These are phyloP conservation scores for Coregonus ussuriensis DNA, from an alignment of 2,797 vertebrate genomes.

Conservation along the genomic window DNA sequence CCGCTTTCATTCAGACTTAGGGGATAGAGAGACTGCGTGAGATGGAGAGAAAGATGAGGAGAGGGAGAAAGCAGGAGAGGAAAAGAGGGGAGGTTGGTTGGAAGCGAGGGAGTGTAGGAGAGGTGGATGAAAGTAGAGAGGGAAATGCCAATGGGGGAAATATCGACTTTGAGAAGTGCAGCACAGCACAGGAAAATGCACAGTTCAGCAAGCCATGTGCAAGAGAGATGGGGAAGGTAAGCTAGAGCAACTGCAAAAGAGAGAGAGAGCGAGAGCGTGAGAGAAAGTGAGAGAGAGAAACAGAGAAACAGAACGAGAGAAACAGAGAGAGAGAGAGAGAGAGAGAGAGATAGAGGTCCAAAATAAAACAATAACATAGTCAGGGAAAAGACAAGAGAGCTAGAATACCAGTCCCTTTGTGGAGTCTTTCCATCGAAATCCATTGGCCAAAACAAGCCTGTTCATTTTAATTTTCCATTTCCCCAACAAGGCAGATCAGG, in stretches of 20 bases:
- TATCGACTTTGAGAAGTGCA: constrained; percentile 53
- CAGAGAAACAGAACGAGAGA: constrained; percentile 14
- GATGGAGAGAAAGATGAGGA: constrained; percentile 14
- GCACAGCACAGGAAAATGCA: constrained; percentile 63
- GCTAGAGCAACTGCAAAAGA: constrained; percentile 21
- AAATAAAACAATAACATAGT: constrained; percentile 57
- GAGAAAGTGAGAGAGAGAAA: constrained; percentile 28
- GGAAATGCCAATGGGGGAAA: constrained; percentile 42
- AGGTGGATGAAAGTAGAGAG: constrained; percentile 41
- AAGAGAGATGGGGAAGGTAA: constrained; percentile 32
- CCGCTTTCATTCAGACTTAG: constrained; percentile 35
- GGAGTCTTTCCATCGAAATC: neutral
- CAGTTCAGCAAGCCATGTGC: constrained; percentile 65
- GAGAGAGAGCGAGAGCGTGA: constrained; percentile 41
- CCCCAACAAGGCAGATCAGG: neutral
- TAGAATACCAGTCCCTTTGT: neutral
- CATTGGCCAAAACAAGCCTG: neutral
- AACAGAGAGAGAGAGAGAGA: constrained; percentile 27
- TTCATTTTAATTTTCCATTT: neutral
- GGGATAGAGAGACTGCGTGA: constrained; percentile 21
- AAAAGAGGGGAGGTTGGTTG: neutral
- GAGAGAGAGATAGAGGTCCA: constrained; percentile 33
- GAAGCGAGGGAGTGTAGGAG: neutral
- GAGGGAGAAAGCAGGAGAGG: constrained; percentile 42
- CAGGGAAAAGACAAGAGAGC: constrained; percentile 24